Evolutionary conservation across 2,888 invertebrate species (phyloP), one percentile per base, ranked within the genome.

Genomic region (Drosophila pseudotalamancana): DNA sequence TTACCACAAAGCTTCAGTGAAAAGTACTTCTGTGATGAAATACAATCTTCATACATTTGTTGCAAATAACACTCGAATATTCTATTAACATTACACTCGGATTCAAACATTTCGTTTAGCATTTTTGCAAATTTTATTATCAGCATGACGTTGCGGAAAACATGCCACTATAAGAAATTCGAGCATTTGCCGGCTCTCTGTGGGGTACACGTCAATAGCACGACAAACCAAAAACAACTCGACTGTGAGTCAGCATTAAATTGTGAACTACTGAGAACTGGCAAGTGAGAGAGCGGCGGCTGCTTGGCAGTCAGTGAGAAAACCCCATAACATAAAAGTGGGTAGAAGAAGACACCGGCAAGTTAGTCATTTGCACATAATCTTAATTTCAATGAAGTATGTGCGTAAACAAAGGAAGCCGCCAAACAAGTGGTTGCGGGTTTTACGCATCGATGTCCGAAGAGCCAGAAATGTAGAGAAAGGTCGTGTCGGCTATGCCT

Each of bases 141-240:
- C 77, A 81, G 43, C 77, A 77, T 81, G 80, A 86, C 45, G n/a
- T 0, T 8, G 73, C 73, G 57, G n/a, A 64, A 64, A 45, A 25
- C n/a, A n/a, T n/a, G n/a, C n/a, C n/a, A 43, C 40, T 56, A 29
- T 53, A 43, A 65, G 67, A 48, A 64, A 45, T 31, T 8, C 9
- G 45, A 59, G 32, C 43, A 32, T 48, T 25, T 62, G 14, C 27
- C 11, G 32, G 37, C 27, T 32, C 51, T 27, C 14, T 16, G 2
- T 14, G 11, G 16, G 12, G 48, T 57, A 76, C 72, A 79, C 80
- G 80, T 83, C 80, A 67, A 32, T 9, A 23, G 14, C 27, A 43
- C 43, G 29, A 5, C 42, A 12, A 46, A 25, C 25, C 25, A 11
- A 32, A 14, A 46, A 11, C 31, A 46, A 32, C 3, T 21, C 14